These are phyloP conservation scores for Stenchaetothrips biformis DNA, from an alignment of 2,888 invertebrate species.

Conservation along the genomic window DNA sequence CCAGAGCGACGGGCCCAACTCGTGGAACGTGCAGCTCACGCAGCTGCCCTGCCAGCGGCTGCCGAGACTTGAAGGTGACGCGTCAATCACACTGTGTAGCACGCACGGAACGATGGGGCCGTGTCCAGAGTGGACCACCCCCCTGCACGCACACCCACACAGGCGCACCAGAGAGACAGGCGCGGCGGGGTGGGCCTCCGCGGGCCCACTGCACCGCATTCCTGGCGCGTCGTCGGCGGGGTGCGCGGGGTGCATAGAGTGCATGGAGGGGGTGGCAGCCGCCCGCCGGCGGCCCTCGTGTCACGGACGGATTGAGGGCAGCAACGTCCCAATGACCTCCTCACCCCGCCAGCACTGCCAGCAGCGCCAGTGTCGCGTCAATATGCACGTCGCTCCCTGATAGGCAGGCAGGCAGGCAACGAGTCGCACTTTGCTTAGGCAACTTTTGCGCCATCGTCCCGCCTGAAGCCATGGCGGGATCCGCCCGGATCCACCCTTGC, in stretches of 20 bases:
- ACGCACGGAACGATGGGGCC: not conserved
- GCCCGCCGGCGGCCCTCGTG: too few relatives aligned
- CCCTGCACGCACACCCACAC: not conserved
- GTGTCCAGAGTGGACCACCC: not conserved
- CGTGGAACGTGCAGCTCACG: conserved; percentile 43
- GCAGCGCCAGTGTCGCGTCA: too few relatives aligned
- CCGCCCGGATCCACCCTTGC: too few relatives aligned
- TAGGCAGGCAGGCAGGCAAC: too few relatives aligned
- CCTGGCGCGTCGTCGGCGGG: not conserved
- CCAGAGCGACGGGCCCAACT: conserved; percentile 43
- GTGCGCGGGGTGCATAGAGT: not conserved
- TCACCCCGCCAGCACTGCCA: not conserved
- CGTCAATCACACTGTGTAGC: not conserved
- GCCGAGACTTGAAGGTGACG: not conserved
- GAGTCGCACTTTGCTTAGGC: too few relatives aligned
- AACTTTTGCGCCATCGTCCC: too few relatives aligned
- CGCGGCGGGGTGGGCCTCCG: not conserved
- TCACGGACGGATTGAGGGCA: not conserved
- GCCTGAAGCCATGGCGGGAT: too few relatives aligned
- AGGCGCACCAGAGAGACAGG: too few relatives aligned
- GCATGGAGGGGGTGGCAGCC: not conserved
- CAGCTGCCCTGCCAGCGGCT: conserved; percentile 43
- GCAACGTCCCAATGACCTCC: not conserved
- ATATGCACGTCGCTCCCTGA: not conserved
- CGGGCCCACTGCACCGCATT: not conserved